phyloP scores from a whole-genome alignment of 2,888 invertebrate genomes.

The Apodemia mormo region DNA sequence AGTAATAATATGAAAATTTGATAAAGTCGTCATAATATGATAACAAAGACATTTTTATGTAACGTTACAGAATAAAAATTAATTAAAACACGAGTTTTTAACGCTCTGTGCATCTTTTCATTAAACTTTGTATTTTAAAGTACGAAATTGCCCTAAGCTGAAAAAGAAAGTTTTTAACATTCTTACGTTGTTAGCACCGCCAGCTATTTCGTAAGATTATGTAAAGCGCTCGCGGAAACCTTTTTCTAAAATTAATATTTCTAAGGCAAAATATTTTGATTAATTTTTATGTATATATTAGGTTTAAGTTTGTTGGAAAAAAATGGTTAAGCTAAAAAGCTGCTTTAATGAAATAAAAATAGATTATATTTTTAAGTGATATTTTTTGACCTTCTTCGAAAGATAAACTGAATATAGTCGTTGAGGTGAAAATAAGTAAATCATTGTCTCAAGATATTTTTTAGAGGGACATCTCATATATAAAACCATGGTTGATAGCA shows the following conservation, averaged over 20 bases:
- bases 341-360: too few relatives aligned
- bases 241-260: background rate
- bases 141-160: constrained; percentile 23
- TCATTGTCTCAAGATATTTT: too few relatives aligned
- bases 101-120: constrained; percentile 25
- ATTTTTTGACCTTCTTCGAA: too few relatives aligned
- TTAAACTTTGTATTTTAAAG: constrained; percentile 20
- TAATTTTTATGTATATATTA: background rate
- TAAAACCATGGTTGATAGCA: too few relatives aligned
- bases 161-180: constrained; percentile 25
- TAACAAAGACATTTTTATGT: background rate
- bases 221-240: constrained; percentile 12
- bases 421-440: too few relatives aligned
- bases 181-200: constrained; percentile 15
- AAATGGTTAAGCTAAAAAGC: too few relatives aligned
- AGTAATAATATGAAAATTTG: background rate
- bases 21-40: background rate
- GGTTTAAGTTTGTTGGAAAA: too few relatives aligned
- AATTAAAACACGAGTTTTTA: background rate
- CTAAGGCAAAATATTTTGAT: constrained; percentile 15
- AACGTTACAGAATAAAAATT: background rate
- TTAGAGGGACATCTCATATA: too few relatives aligned
- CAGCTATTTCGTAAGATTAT: too few relatives aligned
- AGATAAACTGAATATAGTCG: too few relatives aligned
- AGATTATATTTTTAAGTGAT: too few relatives aligned